Evolutionary conservation across 2,113 vertebrate genomes (phyloP), one percentile per base, ranked within the genome.

Genomic region (Balaeniceps rex): DNA sequence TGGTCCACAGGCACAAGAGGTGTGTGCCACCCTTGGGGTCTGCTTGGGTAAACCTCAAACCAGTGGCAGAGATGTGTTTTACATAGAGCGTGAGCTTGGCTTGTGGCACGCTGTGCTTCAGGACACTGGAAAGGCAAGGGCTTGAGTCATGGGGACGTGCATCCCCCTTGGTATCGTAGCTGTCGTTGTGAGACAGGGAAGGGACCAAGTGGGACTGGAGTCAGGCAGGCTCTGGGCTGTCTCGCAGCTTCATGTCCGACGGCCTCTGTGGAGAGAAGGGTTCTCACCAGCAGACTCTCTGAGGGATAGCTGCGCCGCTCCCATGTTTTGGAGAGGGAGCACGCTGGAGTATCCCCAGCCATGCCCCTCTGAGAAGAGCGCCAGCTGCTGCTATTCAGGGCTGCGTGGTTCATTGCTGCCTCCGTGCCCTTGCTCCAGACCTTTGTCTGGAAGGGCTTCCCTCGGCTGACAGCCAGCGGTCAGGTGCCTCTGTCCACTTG

Each of bases 361-460:
- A 0, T 36, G 36, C 10, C 51, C 23, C 51, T 36, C 49, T 3
- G 46, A 29, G 69, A 8, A 31, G 26, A 47, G 31, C 21, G 5
- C 24, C 29, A 9, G 36, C 25, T 5, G 7, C 74, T 19, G 34
- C 31, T 47, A 3, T 18, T 11, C 10, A 4, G 46, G 12, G 69
- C 49, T 24, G 0, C 0, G 0, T 24, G 54, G 40, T 18, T 34
- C 65, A 2, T 3, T 0, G 10, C 60, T 47, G 42, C 28, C 38
- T 10, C 70, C 3, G 4, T 16, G 25, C 42, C 74, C 29, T 42
- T 19, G 25, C 52, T n/a, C 38, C 63, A 47, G 58, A 9, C 23
- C 68, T 51, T 1, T 15, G 26, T 19, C 52, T 31, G 49, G 52
- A 60, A 54, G 60, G 44, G 10, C 31, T 71, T 24, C 44, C 26